Evolutionary conservation across 2,888 invertebrate genomes (phyloP).

Genomic region (Aplocera efformata): DNA sequence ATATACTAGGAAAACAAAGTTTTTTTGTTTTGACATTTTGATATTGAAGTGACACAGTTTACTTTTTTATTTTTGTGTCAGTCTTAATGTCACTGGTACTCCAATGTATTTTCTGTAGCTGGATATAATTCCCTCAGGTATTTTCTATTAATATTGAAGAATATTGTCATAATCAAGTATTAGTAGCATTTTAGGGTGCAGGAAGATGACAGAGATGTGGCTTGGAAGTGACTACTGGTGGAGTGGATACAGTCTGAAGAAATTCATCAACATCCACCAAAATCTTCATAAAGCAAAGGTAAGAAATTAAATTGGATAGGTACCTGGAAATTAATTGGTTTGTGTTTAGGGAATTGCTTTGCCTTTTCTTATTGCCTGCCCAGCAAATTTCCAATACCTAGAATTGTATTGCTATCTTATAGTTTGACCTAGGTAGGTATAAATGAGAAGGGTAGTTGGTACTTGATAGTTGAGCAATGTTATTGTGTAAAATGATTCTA

Average conservation of each 20-base stretch:
- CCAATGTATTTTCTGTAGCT: conserved; percentile 3
- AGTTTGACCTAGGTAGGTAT: too few species aligned
- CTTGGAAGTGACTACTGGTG: conserved; percentile 6
- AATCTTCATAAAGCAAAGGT: conserved; percentile 11
- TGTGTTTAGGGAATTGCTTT: conserved; percentile 1
- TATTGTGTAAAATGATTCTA: too few species aligned
- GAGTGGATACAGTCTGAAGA: not conserved
- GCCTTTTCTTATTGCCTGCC: not conserved
- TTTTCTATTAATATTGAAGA: conserved; percentile 6
- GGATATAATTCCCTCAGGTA: conserved; percentile 18
- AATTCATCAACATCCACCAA: conserved; percentile 9
- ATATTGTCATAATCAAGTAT: conserved; percentile 13
- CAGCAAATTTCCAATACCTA: too few species aligned
- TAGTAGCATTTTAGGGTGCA: conserved; percentile 21
- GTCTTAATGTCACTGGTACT: conserved; percentile 41
- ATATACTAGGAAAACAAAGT: not conserved
- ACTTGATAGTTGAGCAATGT: too few species aligned
- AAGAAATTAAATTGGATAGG: conserved; percentile 4
- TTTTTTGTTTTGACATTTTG: conserved; percentile 33
- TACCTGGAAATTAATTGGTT: not conserved
- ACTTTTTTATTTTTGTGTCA: conserved; percentile 49
- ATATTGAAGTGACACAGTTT: conserved; percentile 38
- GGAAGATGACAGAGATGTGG: conserved; percentile 22
- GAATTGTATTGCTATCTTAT: too few species aligned
- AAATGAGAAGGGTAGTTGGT: too few species aligned